Percentiles rank a stretch among this genome's conserved stretches.
Conservation (phyloP, 2,113 vertebrate genomes). For the Isichthys henryi region DNA sequence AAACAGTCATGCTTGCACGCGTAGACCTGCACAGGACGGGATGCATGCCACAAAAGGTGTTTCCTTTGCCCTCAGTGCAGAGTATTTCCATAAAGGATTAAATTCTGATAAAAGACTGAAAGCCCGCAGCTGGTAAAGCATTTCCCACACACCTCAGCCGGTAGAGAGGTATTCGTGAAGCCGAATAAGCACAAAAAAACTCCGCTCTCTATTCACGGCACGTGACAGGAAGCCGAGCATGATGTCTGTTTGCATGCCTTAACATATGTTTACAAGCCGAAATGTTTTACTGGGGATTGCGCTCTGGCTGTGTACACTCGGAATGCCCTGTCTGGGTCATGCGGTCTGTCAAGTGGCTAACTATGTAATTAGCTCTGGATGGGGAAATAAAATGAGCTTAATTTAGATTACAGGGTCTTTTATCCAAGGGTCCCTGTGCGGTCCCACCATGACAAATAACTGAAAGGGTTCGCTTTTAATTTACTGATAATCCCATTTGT, state of each 20-base stretch:
- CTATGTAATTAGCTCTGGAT: slow-evolving; percentile 35
- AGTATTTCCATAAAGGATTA: not conserved
- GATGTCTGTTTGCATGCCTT: slow-evolving; percentile 14
- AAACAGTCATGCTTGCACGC: not conserved
- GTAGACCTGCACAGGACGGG: not conserved
- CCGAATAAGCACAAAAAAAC: not conserved
- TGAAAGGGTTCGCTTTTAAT: not conserved
- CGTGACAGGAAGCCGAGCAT: not conserved
- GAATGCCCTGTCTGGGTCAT: slow-evolving; percentile 26
- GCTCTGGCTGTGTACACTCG: slow-evolving; percentile 34
- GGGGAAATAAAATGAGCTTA: slow-evolving; percentile 40
- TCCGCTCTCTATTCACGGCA: not conserved
- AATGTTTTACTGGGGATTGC: not conserved
- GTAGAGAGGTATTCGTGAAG: not conserved
- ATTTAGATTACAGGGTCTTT: slow-evolving; percentile 43
- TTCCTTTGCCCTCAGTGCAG: not conserved
- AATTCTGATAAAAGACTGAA: not conserved
- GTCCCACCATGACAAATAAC: slow-evolving; percentile 33
- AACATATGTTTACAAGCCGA: not conserved
- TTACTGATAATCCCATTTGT: not conserved
- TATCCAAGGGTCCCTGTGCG: slow-evolving; percentile 27
- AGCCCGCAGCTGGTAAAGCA: not conserved
- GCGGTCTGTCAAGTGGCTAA: slow-evolving; percentile 33
- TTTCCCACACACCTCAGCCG: not conserved
- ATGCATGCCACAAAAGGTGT: not conserved